Percentiles rank a stretch among this genome's conserved stretches.
Evolutionary conservation across 1,140 invertebrate species (phyloP).

Genomic region (Cotesia glomerata): DNA sequence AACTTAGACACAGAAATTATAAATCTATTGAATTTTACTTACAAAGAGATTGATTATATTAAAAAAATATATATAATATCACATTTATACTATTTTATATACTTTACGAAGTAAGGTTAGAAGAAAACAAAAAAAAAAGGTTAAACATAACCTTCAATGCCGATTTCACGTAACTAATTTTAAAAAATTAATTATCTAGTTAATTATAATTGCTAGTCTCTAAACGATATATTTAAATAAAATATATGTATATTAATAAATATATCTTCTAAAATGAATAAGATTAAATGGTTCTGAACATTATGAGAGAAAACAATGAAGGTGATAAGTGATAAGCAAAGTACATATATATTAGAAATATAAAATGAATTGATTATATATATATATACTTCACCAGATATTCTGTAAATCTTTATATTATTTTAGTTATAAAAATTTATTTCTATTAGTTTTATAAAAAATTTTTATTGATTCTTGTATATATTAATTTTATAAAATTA

Average conservation of each 20-base stretch:
- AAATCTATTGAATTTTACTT: background rate
- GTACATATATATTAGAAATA: slow-evolving; percentile 11
- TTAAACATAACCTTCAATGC: background rate
- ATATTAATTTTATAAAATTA: background rate
- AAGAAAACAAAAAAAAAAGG: background rate
- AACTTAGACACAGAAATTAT: background rate
- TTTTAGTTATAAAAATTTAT: background rate
- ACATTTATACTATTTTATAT: slow-evolving; percentile 36
- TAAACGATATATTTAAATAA: slow-evolving; percentile 35
- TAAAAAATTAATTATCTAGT: slow-evolving; percentile 34
- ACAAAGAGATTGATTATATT: slow-evolving; percentile 23
- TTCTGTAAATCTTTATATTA: no score
- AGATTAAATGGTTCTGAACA: background rate
- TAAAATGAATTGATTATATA: background rate
- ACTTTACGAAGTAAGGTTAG: slow-evolving; percentile 32
- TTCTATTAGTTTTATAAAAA: background rate
- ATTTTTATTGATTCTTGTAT: slow-evolving; percentile 3
- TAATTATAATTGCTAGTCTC: slow-evolving; percentile 53
- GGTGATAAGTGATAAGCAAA: background rate
- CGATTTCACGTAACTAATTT: slow-evolving; percentile 42
- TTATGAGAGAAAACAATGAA: background rate
- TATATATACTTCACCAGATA: no score
- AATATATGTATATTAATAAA: slow-evolving; percentile 10
- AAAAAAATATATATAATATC: slow-evolving; percentile 26
- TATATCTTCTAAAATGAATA: background rate